phyloP scores from a whole-genome alignment of 2,797 vertebrate genomes.

The Eospalax fontanierii region DNA sequence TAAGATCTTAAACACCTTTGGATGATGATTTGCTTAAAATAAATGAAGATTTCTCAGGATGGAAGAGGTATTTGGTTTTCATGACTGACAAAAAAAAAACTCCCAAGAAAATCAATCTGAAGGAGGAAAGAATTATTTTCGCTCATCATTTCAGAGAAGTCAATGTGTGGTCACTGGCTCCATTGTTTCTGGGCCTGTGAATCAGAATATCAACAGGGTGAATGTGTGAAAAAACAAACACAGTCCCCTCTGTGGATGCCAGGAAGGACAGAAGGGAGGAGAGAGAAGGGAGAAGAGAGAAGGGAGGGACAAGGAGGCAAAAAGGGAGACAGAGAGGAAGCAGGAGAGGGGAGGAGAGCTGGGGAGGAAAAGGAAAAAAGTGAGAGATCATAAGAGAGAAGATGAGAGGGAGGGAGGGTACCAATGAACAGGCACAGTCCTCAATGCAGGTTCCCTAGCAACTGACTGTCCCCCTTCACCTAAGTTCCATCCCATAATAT shows the following conservation, averaged over 20 bases:
- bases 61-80: neutral
- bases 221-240: neutral
- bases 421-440: neutral
- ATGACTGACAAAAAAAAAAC: neutral
- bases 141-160: neutral
- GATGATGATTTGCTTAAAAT: neutral
- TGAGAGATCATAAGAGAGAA: neutral
- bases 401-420: no score
- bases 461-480: no score
- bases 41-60: neutral
- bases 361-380: no score
- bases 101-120: neutral
- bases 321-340: no score
- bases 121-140: neutral
- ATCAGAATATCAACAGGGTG: neutral
- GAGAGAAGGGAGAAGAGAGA: neutral
- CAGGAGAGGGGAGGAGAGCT: no score
- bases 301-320: no score
- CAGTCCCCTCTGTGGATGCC: neutral
- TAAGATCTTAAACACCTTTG: no score
- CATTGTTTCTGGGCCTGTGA: neutral
- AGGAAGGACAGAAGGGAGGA: neutral
- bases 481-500: neutral
- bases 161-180: neutral
- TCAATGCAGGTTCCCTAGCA: neutral